phyloP scores from a whole-genome alignment of 35 echinoderm and acorn worm genomes.

The Apostichopus californicus region DNA sequence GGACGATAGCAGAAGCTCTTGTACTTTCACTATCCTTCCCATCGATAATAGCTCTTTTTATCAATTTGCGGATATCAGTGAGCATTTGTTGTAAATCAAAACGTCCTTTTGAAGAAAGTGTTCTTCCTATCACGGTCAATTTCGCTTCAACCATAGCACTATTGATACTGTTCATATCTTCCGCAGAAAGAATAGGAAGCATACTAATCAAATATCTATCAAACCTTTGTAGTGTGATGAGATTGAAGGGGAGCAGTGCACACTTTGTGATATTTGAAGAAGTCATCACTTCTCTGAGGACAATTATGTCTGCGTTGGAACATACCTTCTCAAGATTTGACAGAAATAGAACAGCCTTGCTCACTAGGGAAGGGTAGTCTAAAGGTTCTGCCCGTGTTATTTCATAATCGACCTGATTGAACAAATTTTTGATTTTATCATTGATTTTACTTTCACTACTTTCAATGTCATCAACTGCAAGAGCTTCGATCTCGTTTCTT shows the following conservation, averaged over 20 bases:
- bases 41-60: slow-evolving; percentile 4
- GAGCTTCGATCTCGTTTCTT: background rate
- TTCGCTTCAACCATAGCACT: slow-evolving; percentile 1
- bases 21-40: background rate
- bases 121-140: slow-evolving; percentile 3
- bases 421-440: background rate
- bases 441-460: background rate
- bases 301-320: background rate
- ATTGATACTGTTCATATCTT: slow-evolving; percentile 9
- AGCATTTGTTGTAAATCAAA: background rate
- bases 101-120: background rate
- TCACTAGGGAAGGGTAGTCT: background rate
- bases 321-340: background rate
- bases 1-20: slow-evolving; percentile 2
- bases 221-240: slow-evolving; percentile 15
- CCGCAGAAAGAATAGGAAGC: background rate
- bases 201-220: slow-evolving; percentile 15
- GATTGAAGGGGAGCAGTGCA: background rate
- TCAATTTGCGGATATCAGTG: background rate
- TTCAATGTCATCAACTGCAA: slow-evolving; percentile 5
- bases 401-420: background rate
- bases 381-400: slow-evolving; percentile 25
- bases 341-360: background rate
- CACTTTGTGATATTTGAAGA: slow-evolving; percentile 18
- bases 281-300: slow-evolving; percentile 7